Percentiles rank a stretch among this genome's conserved stretches.
phyloP scores from a whole-genome alignment of 92 coral and sea anemone genomes.

The Meandrina meandrites region DNA sequence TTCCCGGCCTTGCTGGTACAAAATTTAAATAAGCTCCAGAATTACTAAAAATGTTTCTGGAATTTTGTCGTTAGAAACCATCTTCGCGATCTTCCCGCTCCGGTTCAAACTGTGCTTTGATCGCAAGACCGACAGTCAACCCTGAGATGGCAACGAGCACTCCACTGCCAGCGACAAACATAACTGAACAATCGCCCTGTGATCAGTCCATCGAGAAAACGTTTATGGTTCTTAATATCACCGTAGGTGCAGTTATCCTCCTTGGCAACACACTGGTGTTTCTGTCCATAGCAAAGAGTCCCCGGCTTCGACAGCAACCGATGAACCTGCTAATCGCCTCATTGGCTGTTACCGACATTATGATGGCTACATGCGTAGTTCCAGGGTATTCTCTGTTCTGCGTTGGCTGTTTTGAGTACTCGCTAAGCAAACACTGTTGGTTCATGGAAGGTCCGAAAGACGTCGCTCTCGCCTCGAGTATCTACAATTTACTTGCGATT shows the following conservation, averaged over 20 bases:
- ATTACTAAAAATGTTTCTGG: background rate
- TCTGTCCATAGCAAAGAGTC: constrained; percentile 42
- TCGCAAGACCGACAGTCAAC: background rate
- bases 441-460: constrained; percentile 55
- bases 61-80: background rate
- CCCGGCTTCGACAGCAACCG: constrained; percentile 35
- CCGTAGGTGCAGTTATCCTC: constrained; percentile 39
- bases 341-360: constrained; percentile 55
- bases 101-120: background rate
- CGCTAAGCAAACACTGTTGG: constrained; percentile 56
- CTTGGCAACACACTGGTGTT: constrained; percentile 60
- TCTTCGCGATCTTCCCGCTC: background rate
- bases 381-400: constrained; percentile 56
- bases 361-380: constrained; percentile 44
- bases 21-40: background rate
- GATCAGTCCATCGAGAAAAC: constrained; percentile 30
- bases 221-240: constrained; percentile 32
- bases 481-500: constrained; percentile 57
- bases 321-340: constrained; percentile 64
- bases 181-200: constrained; percentile 12
- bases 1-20: background rate
- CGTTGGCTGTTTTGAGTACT: constrained; percentile 3
- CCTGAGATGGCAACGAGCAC: background rate
- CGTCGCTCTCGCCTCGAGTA: constrained; percentile 41
- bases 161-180: background rate